Evolutionary conservation across 1,140 invertebrate species (phyloP).

Genomic region (Magallana ariakensis): DNA sequence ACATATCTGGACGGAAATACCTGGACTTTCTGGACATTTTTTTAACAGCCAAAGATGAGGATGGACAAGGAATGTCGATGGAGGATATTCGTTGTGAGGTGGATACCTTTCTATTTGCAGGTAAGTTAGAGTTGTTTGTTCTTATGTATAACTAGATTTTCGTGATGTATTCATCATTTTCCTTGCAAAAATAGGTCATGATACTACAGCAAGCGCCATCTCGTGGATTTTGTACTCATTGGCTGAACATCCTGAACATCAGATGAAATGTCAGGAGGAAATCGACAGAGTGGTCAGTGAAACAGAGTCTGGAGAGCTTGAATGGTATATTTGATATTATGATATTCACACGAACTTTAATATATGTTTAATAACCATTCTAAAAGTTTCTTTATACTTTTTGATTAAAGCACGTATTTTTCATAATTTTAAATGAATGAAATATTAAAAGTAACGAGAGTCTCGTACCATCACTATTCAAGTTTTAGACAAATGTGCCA

Average conservation of each 20-base stretch:
- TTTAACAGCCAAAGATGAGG: conserved; percentile 59
- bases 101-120: conserved; percentile 75
- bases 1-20: neutral
- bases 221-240: conserved; percentile 90
- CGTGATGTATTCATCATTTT: neutral
- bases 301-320: conserved; percentile 71
- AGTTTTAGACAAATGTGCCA: too few relatives aligned
- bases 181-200: conserved; percentile 76
- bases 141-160: too few relatives aligned
- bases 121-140: neutral
- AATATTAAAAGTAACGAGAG: too few relatives aligned
- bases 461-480: too few relatives aligned
- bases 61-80: conserved; percentile 61
- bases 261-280: conserved; percentile 89
- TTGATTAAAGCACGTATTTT: too few relatives aligned
- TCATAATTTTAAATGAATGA: too few relatives aligned
- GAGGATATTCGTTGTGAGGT: conserved; percentile 74
- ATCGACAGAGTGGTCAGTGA: conserved; percentile 87
- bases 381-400: too few relatives aligned
- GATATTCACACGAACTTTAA: too few relatives aligned
- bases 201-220: conserved; percentile 80
- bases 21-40: conserved; percentile 64
- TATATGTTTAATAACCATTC: too few relatives aligned
- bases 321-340: conserved; percentile 63
- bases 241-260: conserved; percentile 87